Percentiles rank a stretch among this genome's conserved stretches.
phyloP scores from a whole-genome alignment of 2,113 vertebrate species.

The Antechinus stuartii region DNA sequence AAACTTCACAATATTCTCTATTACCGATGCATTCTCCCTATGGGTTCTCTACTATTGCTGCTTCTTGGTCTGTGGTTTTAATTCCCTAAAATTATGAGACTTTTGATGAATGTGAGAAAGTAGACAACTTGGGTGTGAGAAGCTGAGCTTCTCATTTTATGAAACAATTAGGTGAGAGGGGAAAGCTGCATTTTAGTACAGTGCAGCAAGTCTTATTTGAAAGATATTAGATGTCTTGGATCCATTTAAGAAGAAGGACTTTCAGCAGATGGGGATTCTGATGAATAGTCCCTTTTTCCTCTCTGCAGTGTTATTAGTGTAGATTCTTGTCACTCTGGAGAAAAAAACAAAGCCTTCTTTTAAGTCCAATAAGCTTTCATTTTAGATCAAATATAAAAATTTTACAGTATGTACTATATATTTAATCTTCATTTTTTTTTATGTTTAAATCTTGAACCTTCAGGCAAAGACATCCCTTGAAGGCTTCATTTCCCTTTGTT shows the following conservation, averaged over 20 bases:
- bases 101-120: not conserved
- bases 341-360: not conserved
- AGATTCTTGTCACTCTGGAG: not conserved
- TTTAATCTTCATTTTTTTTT: not conserved
- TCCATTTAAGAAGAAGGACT: not conserved
- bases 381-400: not conserved
- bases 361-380: not conserved
- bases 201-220: not conserved
- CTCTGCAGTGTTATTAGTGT: not conserved
- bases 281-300: not conserved
- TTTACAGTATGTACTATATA: not conserved
- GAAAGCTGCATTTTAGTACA: not conserved
- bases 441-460: not conserved
- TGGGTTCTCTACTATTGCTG: not conserved
- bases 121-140: not conserved
- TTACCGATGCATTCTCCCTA: not conserved
- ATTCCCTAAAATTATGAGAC: not conserved
- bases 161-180: not conserved
- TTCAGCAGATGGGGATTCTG: not conserved
- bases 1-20: not conserved
- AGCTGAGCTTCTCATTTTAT: not conserved
- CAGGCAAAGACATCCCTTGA: not conserved
- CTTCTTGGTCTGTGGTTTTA: not conserved
- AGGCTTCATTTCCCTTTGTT: not conserved
- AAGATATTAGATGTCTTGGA: not conserved